phyloP scores from a whole-genome alignment of 2,888 invertebrate genomes.

The Nephrotoma flavescens region DNA sequence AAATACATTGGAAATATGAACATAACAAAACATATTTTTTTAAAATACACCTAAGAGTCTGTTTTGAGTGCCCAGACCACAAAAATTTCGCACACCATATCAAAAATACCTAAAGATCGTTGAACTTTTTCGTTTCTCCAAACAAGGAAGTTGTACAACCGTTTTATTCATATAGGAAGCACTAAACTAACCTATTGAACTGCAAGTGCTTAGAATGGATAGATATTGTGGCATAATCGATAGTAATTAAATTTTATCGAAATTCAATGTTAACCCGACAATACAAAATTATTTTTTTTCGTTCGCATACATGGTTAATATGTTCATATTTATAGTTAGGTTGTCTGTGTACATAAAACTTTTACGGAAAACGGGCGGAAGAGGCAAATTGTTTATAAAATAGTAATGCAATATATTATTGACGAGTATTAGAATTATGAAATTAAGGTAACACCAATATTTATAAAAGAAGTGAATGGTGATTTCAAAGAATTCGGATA shows the following conservation, averaged over 20 bases:
- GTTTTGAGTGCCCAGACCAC: no score
- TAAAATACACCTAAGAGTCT: no score
- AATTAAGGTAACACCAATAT: not conserved
- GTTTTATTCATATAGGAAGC: not conserved
- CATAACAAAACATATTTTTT: no score
- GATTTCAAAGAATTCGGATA: not conserved
- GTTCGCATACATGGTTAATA: no score
- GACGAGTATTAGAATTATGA: not conserved
- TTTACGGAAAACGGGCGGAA: not conserved
- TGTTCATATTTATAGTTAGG: no score
- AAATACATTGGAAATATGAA: no score
- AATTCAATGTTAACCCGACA: not conserved
- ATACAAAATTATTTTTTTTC: no score
- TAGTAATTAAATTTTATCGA: not conserved
- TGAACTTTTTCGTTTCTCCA: not conserved
- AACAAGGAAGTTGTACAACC: not conserved
- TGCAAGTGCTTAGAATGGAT: not conserved
- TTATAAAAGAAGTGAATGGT: not conserved
- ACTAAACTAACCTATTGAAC: not conserved
- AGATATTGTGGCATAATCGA: not conserved
- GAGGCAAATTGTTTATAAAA: not conserved
- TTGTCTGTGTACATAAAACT: no score
- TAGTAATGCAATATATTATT: not conserved
- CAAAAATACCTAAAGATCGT: no score
- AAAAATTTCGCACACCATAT: no score